Evolutionary conservation across 1,140 invertebrate genomes (phyloP).

Genomic region (Plectrocnemia conspersa): DNA sequence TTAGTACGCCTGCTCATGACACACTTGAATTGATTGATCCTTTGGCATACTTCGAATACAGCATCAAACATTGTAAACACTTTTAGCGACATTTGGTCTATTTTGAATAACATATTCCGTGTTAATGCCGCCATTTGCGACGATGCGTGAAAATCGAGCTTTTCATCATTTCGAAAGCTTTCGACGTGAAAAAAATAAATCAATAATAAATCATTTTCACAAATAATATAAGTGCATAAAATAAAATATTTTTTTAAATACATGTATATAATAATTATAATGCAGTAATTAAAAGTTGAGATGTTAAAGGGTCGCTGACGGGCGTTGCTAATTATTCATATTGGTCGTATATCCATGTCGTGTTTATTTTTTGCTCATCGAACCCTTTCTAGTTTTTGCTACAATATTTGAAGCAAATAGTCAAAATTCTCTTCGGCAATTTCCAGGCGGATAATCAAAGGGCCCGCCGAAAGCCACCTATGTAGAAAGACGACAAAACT

Average conservation of each 20-base stretch:
- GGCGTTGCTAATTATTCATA: constrained; percentile 23
- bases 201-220: neutral
- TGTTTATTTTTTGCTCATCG: too few relatives aligned
- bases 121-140: constrained; percentile 9
- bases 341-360: too few relatives aligned
- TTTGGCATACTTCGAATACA: constrained; percentile 1
- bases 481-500: neutral
- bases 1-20: neutral
- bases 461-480: constrained; percentile 12
- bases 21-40: neutral
- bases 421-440: constrained; percentile 17
- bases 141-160: constrained; percentile 14
- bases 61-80: constrained; percentile 14
- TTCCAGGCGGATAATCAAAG: constrained; percentile 14
- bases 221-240: neutral
- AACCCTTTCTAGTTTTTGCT: constrained; percentile 6
- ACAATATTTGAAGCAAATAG: constrained; percentile 15
- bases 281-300: too few relatives aligned
- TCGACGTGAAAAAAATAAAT: too few relatives aligned
- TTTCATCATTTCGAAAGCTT: too few relatives aligned
- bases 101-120: constrained; percentile 17
- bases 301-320: constrained; percentile 18
- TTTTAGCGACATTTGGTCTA: constrained; percentile 14
- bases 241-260: neutral
- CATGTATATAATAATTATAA: too few relatives aligned